Evolutionary conservation across 2,888 invertebrate species (phyloP).

Genomic region (Noctua pronuba): DNA sequence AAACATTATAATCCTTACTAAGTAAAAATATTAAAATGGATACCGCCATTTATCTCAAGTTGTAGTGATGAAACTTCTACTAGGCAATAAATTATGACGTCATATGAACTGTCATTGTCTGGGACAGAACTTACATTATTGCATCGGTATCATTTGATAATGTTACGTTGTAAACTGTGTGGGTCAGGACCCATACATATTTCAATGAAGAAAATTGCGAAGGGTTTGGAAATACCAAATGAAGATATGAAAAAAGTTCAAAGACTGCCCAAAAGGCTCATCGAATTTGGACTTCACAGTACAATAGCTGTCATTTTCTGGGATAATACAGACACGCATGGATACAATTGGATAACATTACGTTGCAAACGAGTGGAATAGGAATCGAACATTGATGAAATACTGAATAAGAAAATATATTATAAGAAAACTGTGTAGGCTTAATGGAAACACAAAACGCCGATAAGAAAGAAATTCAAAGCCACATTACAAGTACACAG

Average conservation of each 20-base stretch:
- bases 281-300: background rate
- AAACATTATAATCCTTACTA: conserved; percentile 31
- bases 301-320: background rate
- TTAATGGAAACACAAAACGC: background rate
- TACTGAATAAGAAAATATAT: no score
- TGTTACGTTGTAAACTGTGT: conserved; percentile 6
- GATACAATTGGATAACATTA: conserved; percentile 2
- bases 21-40: conserved; percentile 37
- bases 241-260: background rate
- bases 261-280: background rate
- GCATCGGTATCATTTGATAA: conserved; percentile 5
- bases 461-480: background rate
- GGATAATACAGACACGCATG: background rate
- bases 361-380: background rate
- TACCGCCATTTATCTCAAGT: conserved; percentile 39
- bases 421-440: background rate
- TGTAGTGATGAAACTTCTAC: conserved; percentile 25
- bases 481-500: background rate
- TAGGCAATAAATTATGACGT: conserved; percentile 24
- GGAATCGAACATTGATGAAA: background rate
- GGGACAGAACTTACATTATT: conserved; percentile 13
- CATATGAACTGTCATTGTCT: conserved; percentile 28
- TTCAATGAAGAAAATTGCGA: background rate
- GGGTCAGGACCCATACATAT: background rate
- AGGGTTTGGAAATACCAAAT: background rate